These are phyloP conservation scores for Lordiphosa mommai DNA, from an alignment of 1,140 invertebrate species.

Conservation along the genomic window DNA sequence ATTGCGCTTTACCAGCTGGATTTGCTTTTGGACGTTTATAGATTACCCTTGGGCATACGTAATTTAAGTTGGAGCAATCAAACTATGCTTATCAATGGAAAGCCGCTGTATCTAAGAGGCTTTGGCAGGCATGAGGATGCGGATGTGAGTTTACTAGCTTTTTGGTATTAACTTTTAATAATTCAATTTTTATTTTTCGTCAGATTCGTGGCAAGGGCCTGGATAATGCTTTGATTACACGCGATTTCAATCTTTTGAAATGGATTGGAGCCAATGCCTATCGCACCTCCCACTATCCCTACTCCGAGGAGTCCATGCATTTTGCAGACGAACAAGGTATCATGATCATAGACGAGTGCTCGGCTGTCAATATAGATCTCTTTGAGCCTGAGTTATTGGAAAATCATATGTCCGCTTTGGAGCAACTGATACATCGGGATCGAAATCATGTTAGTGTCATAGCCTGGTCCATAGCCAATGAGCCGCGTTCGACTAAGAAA, in stretches of 20 bases:
- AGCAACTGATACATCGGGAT: constrained; percentile 92
- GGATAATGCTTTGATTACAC: constrained; percentile 90
- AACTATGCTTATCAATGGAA: constrained; percentile 90
- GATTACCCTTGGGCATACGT: constrained; percentile 92
- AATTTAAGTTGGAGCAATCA: constrained; percentile 88
- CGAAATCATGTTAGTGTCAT: constrained; percentile 96
- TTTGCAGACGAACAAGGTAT: constrained; percentile 95
- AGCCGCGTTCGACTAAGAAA: constrained; percentile 86
- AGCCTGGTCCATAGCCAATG: constrained; percentile 98
- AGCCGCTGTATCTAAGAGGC: constrained; percentile 93
- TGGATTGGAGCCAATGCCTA: constrained; percentile 98
- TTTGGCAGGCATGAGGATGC: constrained; percentile 98
- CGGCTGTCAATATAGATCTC: constrained; percentile 91
- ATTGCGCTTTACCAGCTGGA: constrained; percentile 80
- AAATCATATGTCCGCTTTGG: constrained; percentile 91
- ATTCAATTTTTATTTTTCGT: constrained; percentile 31
- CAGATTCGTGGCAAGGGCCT: constrained; percentile 93
- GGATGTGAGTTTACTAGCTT: constrained; percentile 83
- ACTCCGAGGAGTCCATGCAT: constrained; percentile 98
- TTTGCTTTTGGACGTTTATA: constrained; percentile 87
- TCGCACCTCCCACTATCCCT: constrained; percentile 98
- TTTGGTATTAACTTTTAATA: neutral
- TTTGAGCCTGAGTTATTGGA: constrained; percentile 81
- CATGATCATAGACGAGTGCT: constrained; percentile 97
- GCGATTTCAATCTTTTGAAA: constrained; percentile 95